Evolutionary conservation across 2,797 vertebrate species (phyloP).

Genomic region (Gallirallus australis): DNA sequence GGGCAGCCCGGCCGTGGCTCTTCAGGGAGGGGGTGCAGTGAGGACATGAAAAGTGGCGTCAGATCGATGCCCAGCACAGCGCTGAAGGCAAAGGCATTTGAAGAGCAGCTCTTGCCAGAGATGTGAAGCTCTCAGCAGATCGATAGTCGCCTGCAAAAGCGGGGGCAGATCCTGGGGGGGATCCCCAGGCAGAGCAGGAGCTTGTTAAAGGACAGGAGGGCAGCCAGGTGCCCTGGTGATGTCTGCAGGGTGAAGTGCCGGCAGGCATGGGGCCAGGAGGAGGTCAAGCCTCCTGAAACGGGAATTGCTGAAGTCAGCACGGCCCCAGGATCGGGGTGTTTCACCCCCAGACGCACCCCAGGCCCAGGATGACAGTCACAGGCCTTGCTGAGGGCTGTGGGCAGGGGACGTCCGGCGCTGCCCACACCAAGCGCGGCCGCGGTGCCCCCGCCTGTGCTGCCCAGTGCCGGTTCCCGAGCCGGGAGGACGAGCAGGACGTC

Average conservation of each 20-base stretch:
- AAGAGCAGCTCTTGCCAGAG: not conserved
- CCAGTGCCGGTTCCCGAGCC: fast-evolving
- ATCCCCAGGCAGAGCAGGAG: not conserved
- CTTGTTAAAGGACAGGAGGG: fast-evolving
- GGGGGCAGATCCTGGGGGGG: not conserved
- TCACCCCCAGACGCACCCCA: not conserved
- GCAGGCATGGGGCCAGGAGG: fast-evolving
- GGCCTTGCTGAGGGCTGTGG: fast-evolving
- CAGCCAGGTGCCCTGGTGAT: not conserved
- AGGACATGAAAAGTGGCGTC: not conserved
- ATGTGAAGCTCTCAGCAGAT: not conserved
- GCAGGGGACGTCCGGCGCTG: not conserved
- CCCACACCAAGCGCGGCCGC: fast-evolving
- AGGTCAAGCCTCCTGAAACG: not conserved
- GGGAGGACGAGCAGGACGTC: not conserved
- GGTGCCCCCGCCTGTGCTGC: no score
- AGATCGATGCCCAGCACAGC: not conserved
- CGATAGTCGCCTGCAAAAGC: not conserved
- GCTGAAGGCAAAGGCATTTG: not conserved
- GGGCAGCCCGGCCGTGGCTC: not conserved
- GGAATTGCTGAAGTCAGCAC: not conserved
- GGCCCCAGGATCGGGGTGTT: not conserved
- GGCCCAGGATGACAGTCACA: fast-evolving
- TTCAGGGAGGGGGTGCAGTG: not conserved
- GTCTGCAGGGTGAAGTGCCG: not conserved